These are phyloP conservation scores for Anadara kagoshimensis DNA, from an alignment of 1,140 invertebrate genomes.

Conservation along the genomic window DNA sequence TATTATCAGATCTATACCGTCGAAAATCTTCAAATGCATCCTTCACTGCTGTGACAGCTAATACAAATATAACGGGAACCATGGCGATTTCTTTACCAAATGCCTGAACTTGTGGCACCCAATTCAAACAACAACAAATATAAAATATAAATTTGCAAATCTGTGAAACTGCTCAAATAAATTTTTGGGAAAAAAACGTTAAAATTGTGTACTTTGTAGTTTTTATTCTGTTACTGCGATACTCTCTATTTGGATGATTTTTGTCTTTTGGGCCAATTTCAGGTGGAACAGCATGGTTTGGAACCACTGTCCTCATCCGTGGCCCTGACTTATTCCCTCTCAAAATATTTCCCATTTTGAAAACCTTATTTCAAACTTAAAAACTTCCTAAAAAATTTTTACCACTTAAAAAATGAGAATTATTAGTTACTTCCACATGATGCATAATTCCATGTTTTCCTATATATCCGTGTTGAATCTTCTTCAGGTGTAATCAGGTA, in stretches of 20 bases:
- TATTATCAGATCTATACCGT: constrained; percentile 90
- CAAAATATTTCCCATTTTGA: constrained; percentile 52
- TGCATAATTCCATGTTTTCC: no score
- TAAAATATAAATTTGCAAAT: constrained; percentile 98
- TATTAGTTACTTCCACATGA: background rate
- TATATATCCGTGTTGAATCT: no score
- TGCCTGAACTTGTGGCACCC: constrained; percentile 90
- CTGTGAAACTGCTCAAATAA: constrained; percentile 98
- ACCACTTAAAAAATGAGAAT: background rate
- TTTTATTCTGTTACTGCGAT: constrained; percentile 75
- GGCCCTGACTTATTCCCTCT: constrained; percentile 50
- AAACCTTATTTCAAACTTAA: background rate
- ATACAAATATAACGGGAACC: constrained; percentile 84
- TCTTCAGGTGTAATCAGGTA: no score
- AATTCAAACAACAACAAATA: constrained; percentile 95
- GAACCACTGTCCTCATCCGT: constrained; percentile 62
- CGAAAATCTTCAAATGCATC: constrained; percentile 97
- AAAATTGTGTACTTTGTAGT: constrained; percentile 97
- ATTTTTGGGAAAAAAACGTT: constrained; percentile 97
- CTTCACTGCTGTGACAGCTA: constrained; percentile 97
- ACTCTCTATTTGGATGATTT: constrained; percentile 88
- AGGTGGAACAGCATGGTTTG: constrained; percentile 72
- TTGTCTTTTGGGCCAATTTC: constrained; percentile 75
- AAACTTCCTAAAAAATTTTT: background rate
- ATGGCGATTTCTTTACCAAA: constrained; percentile 98